Base-by-base conservation (phyloP, 1,140 invertebrate genomes). In the Bombus pyrosoma region DNA sequence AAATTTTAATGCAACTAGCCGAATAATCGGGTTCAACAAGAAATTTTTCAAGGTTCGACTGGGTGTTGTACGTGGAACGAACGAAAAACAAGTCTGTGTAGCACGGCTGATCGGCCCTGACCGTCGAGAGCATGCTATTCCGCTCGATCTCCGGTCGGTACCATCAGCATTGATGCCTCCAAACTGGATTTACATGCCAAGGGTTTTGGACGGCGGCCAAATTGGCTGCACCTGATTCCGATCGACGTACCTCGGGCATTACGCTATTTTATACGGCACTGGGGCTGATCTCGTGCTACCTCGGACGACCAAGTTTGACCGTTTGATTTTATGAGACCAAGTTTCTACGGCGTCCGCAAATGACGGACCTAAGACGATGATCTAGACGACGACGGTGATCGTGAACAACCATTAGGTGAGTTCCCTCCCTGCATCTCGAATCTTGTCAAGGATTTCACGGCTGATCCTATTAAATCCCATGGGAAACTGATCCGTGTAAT, bases 141-240 rank as follows among this genome's bases (percentile, higher is more conserved):
- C 68, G 83, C 74, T 87, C 87, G 88, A 90, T 90, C 89, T 87
- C 71, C 71, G 78, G 71, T 75, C 78, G 78, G 75, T 87, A 87
- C 89, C 83, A 87, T 78, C 89, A 73, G 72, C 75, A 76, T 76
- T 87, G 86, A 90, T 90, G 83, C 89, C 72, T 80, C 86, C 83
- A 90, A 90, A 90, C 91, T 90, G 89, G 76, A 91, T 92, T 91
- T 92, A 91, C 91, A 92, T 92, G 87, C 77, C 86, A 79, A 74
- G 85, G 88, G 77, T 90, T 91, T 91, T 93, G 92, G 92, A 88
- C 59, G 68, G 15, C 57, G 72, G 91, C 93, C 93, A 93, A 93
- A 93, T 93, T 93, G 92, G 91, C 89, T 92, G 92, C 92, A 92
- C 91, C 91, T 93, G 92, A 93, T 93, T 93, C 89, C 92, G 90